A percentile compares a stretch with the other conserved stretches of the same genome.
Conservation (phyloP, 1,140 invertebrate species). For the Goniozus legneri region DNA sequence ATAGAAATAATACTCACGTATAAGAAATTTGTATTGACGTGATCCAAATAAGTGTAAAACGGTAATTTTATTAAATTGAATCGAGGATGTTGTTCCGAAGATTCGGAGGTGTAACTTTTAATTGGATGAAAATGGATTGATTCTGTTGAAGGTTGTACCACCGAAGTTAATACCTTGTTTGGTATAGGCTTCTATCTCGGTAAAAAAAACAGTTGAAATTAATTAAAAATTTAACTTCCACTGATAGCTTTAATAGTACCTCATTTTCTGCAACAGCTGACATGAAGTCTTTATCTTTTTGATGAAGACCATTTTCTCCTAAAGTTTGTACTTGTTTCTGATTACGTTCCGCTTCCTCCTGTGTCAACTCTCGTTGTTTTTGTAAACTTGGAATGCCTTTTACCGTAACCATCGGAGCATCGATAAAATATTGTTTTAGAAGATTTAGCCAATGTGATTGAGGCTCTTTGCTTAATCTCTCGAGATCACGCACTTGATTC, state of each 20-base stretch:
- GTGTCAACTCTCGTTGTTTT: conserved; percentile 59
- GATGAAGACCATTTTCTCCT: conserved; percentile 64
- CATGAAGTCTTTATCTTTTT: conserved; percentile 61
- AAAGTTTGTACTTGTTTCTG: conserved; percentile 62
- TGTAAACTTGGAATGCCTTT: conserved; percentile 59
- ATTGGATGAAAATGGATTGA: conserved; percentile 70
- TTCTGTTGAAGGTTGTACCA: conserved; percentile 67
- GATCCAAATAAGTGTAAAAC: conserved; percentile 73
- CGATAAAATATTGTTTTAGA: conserved; percentile 68
- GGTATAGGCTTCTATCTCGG: conserved; percentile 61
- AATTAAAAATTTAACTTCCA: conserved; percentile 2
- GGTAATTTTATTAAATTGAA: conserved; percentile 67
- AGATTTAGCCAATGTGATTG: conserved; percentile 70
- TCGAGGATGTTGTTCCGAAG: conserved; percentile 54
- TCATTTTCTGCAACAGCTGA: conserved; percentile 75
- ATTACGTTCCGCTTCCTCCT: conserved; percentile 67
- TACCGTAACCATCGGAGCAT: conserved; percentile 55
- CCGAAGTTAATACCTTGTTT: conserved; percentile 62
- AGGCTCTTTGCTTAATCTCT: conserved; percentile 62
- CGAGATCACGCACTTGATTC: conserved; percentile 66
- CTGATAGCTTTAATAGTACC: conserved; percentile 45
- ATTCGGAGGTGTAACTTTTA: conserved; percentile 56
- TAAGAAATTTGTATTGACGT: conserved; percentile 79
- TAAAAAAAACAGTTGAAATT: conserved; percentile 13
- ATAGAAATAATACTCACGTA: conserved; percentile 62